phyloP scores from a whole-genome alignment of 1,140 invertebrate genomes.

The Meteorus sp. region DNA sequence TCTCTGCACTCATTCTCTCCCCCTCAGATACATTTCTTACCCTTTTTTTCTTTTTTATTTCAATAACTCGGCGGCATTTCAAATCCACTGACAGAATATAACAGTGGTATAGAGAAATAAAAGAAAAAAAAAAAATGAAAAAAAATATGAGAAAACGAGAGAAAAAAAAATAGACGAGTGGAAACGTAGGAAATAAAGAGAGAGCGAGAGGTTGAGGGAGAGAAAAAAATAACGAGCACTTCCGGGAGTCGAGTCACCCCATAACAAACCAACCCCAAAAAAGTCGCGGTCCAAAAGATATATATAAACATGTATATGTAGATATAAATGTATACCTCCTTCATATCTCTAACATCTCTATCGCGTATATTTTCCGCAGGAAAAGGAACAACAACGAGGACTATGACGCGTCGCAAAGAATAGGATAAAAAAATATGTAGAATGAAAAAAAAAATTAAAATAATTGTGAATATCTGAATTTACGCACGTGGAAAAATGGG shows the following conservation, averaged over 20 bases:
- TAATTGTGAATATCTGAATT: too few species aligned
- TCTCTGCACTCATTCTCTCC: too few species aligned
- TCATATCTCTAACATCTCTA: too few species aligned
- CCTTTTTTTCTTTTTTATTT: constrained; percentile 4
- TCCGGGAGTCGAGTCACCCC: not conserved
- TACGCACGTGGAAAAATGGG: too few species aligned
- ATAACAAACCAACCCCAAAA: not conserved
- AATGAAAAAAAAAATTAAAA: too few species aligned
- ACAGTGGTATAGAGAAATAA: too few species aligned
- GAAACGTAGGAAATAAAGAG: not conserved
- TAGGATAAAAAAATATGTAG: too few species aligned
- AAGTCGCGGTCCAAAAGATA: not conserved
- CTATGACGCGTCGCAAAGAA: too few species aligned
- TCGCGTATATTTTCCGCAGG: too few species aligned
- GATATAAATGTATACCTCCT: not conserved
- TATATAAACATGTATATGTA: not conserved
- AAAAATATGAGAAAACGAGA: not conserved
- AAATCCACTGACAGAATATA: constrained; percentile 4
- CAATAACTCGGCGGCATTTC: not conserved
- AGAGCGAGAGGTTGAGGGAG: not conserved
- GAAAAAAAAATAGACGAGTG: not conserved
- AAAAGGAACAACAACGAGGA: too few species aligned
- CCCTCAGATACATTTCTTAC: too few species aligned
- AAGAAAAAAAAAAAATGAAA: not conserved
- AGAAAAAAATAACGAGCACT: constrained; percentile 1